Evolutionary conservation across 2,113 vertebrate genomes (phyloP).

Genomic region (Oostethus manadensis): DNA sequence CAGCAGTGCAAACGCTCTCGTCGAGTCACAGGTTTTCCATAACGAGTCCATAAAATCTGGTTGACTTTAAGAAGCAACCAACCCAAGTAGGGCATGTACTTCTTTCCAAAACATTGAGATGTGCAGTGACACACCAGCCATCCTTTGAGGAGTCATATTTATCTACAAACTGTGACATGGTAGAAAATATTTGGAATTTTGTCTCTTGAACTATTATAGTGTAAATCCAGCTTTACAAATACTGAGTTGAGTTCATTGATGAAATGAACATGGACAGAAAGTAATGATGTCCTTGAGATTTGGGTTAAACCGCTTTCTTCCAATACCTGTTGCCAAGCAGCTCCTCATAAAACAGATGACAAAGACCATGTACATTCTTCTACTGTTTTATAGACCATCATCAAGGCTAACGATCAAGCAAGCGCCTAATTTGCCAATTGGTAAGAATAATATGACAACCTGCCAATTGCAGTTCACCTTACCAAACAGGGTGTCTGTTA

Average conservation of each 20-base stretch:
- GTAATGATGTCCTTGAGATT: slow-evolving; percentile 14
- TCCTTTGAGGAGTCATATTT: no score
- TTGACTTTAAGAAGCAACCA: slow-evolving; percentile 54
- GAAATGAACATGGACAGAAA: slow-evolving; percentile 25
- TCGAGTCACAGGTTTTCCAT: slow-evolving; percentile 39
- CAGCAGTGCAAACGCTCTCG: slow-evolving; percentile 35
- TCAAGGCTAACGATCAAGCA: slow-evolving; percentile 39
- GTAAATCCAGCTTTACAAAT: slow-evolving; percentile 12
- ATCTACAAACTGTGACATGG: neutral
- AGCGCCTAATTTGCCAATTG: slow-evolving; percentile 1
- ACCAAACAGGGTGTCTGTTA: neutral
- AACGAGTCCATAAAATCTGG: slow-evolving; percentile 55
- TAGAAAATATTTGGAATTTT: neutral
- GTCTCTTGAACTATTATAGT: neutral
- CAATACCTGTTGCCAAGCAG: slow-evolving; percentile 20
- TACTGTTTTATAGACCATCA: slow-evolving; percentile 59
- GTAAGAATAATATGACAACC: neutral
- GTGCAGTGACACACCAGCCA: slow-evolving; percentile 21
- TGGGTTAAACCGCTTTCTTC: slow-evolving; percentile 29
- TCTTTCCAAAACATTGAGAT: slow-evolving; percentile 47
- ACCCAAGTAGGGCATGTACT: slow-evolving; percentile 45
- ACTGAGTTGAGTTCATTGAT: slow-evolving; percentile 8
- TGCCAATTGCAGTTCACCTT: neutral
- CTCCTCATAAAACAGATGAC: slow-evolving; percentile 47
- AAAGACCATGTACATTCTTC: slow-evolving; percentile 45